phyloP scores from a whole-genome alignment of 2,113 vertebrate species.

The Seriola rivoliana region DNA sequence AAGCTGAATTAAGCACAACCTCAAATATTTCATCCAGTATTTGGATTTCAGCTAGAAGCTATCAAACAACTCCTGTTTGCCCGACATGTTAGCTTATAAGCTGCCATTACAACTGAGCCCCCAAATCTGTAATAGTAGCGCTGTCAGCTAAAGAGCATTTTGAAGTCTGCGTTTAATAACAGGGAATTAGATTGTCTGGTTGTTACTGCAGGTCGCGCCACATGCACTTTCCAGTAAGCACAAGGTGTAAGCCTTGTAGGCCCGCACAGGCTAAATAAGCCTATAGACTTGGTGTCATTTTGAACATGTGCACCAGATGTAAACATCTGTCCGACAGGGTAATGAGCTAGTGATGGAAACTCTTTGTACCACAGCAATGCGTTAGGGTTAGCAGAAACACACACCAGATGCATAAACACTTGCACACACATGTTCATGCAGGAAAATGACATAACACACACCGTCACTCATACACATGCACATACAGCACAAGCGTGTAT shows the following conservation, averaged over 20 bases:
- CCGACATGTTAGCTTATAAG: slow-evolving; percentile 38
- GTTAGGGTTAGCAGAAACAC: slow-evolving; percentile 17
- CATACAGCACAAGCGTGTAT: not conserved
- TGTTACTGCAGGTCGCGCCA: slow-evolving; percentile 55
- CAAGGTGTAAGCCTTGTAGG: slow-evolving; percentile 27
- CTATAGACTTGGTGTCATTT: slow-evolving; percentile 10
- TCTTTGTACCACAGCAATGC: slow-evolving; percentile 36
- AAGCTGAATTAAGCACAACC: slow-evolving; percentile 4
- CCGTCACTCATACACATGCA: slow-evolving; percentile 7
- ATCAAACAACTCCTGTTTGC: slow-evolving; percentile 22
- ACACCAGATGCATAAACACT: not conserved
- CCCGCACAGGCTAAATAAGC: slow-evolving; percentile 40
- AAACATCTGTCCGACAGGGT: slow-evolving; percentile 36
- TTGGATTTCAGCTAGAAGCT: slow-evolving; percentile 13
- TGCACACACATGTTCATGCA: slow-evolving; percentile 1
- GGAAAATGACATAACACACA: slow-evolving; percentile 4
- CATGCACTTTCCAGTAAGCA: slow-evolving; percentile 54
- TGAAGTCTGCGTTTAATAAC: slow-evolving; percentile 63
- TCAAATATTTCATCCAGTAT: slow-evolving; percentile 13
- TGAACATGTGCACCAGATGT: slow-evolving; percentile 64
- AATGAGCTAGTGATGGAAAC: slow-evolving; percentile 61
- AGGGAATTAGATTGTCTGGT: slow-evolving; percentile 61
- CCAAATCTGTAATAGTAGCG: slow-evolving; percentile 36
- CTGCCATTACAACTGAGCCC: slow-evolving; percentile 46
- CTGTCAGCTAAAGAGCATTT: slow-evolving; percentile 54